These are phyloP conservation scores for Caenorhabditis drosophilae DNA, from an alignment of 2,888 invertebrate genomes.

Conservation along the genomic window DNA sequence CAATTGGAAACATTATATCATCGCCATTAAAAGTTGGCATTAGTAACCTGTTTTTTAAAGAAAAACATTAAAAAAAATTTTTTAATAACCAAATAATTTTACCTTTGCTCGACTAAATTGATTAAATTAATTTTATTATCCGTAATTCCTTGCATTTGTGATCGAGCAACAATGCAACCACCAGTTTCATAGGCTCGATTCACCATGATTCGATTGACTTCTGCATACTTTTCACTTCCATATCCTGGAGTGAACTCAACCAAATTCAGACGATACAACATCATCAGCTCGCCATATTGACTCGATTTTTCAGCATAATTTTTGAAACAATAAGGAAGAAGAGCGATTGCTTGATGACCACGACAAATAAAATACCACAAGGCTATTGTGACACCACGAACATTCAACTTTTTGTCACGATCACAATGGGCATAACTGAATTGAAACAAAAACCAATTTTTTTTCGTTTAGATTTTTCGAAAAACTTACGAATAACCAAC, in stretches of 20 bases:
- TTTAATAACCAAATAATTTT: not conserved
- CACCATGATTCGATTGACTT: constrained; percentile 57
- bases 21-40: constrained; percentile 60
- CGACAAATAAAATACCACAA: constrained; percentile 56
- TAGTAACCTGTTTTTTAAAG: constrained; percentile 36
- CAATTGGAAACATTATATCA: constrained; percentile 60
- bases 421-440: constrained; percentile 44
- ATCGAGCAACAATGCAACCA: constrained; percentile 53
- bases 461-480: not conserved
- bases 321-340: constrained; percentile 58
- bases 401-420: constrained; percentile 48
- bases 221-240: constrained; percentile 55
- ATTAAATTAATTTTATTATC: constrained; percentile 49
- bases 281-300: constrained; percentile 48
- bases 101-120: constrained; percentile 48
- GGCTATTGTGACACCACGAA: constrained; percentile 54
- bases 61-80: not conserved
- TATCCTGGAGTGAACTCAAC: constrained; percentile 58
- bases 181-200: constrained; percentile 51
- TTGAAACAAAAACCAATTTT: not conserved
- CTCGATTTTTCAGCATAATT: constrained; percentile 52
- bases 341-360: constrained; percentile 54
- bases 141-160: constrained; percentile 54
- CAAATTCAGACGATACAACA: constrained; percentile 48
- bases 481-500: constrained; percentile 54